Evolutionary conservation across 2,888 invertebrate genomes (phyloP).

Genomic region (Chalcosyrphus nemorum): DNA sequence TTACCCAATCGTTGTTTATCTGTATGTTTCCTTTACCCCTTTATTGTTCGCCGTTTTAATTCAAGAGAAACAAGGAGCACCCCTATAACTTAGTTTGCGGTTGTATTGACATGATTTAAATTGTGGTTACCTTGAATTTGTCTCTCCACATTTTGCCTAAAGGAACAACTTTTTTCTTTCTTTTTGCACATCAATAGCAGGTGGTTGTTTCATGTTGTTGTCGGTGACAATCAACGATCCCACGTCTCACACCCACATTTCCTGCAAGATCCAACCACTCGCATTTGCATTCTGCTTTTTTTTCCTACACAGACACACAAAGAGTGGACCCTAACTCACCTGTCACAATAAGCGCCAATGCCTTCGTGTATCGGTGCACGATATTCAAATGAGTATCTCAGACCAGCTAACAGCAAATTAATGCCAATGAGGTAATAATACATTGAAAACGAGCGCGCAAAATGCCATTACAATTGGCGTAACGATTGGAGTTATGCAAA

Average conservation of each 20-base stretch:
- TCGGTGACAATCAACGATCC: conserved; percentile 7
- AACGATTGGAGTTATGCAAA: conserved; percentile 36
- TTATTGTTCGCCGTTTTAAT: too few species aligned
- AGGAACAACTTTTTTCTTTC: neutral
- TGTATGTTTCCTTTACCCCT: neutral
- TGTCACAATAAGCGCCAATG: conserved; percentile 17
- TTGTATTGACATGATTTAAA: conserved; percentile 6
- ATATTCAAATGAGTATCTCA: conserved; percentile 36
- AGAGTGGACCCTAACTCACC: conserved; percentile 22
- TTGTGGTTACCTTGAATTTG: conserved; percentile 39
- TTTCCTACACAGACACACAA: neutral
- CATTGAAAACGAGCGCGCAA: conserved; percentile 10
- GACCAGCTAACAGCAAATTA: conserved; percentile 9
- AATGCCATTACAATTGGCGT: conserved; percentile 17
- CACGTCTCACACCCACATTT: conserved; percentile 33
- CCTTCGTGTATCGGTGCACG: neutral
- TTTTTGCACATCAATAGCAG: neutral
- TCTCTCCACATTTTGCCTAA: neutral
- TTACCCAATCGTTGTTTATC: neutral
- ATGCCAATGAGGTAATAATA: conserved; percentile 45
- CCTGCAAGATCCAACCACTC: conserved; percentile 10
- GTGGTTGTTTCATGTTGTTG: neutral
- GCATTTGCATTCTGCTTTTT: neutral
- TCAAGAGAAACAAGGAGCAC: neutral
- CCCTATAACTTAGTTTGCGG: conserved; percentile 9